A percentile compares a stretch with the other conserved stretches of the same genome.
These are phyloP conservation scores for Hedychridium roseum DNA, from an alignment of 2,888 invertebrate species.

Conservation along the genomic window DNA sequence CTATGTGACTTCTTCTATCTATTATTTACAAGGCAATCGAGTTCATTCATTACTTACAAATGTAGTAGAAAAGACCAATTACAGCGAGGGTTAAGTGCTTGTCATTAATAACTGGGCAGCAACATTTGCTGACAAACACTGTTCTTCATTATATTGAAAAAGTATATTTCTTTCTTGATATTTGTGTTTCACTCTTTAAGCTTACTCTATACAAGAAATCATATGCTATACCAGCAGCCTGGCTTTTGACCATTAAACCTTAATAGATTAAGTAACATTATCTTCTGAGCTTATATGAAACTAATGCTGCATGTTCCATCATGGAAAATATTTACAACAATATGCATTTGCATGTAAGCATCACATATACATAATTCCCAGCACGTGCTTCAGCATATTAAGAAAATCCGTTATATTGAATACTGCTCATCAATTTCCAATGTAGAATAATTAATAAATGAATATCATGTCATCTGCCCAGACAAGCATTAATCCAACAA, in stretches of 20 bases:
- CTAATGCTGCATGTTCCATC: conserved; percentile 28
- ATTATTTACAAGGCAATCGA: conserved; percentile 48
- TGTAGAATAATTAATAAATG: conserved; percentile 17
- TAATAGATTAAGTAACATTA: conserved; percentile 25
- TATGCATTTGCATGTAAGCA: conserved; percentile 15
- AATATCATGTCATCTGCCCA: conserved; percentile 25
- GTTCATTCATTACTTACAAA: conserved; percentile 40
- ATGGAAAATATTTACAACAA: conserved; percentile 43
- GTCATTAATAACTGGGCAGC: conserved; percentile 29
- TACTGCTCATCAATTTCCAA: conserved; percentile 14
- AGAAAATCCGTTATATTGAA: conserved; percentile 14
- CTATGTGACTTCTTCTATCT: conserved; percentile 39
- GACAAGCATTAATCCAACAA: conserved; percentile 12
- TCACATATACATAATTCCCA: background rate
- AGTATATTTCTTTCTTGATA: conserved; percentile 3
- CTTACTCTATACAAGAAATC: conserved; percentile 25
- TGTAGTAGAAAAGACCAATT: conserved; percentile 42
- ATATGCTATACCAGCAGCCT: conserved; percentile 28
- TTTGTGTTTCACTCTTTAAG: background rate
- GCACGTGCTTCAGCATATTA: conserved; percentile 29
- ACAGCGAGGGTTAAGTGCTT: conserved; percentile 29
- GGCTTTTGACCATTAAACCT: conserved; percentile 16
- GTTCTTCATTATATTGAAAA: conserved; percentile 10
- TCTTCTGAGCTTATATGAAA: conserved; percentile 28
- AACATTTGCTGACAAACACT: conserved; percentile 28